Conservation (phyloP, 2,888 invertebrate species). For the Cantharis flavilabris region DNA sequence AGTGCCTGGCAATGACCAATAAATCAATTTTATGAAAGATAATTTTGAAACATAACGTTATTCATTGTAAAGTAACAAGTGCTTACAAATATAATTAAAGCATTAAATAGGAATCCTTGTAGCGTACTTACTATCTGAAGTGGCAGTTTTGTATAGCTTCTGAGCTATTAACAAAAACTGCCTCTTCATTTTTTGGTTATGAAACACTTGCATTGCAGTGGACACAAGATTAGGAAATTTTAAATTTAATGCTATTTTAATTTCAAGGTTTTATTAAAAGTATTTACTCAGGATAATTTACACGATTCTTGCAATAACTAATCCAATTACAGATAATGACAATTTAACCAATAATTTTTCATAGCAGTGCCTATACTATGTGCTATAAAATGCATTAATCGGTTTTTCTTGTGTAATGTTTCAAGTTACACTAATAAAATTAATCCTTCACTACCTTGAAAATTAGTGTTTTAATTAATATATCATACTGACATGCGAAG, state of each 20-base stretch:
- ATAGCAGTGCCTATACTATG: not conserved
- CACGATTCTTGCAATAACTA: not conserved
- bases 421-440: not conserved
- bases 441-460: not conserved
- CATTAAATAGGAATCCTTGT: not conserved
- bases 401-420: not conserved
- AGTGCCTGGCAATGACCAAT: not conserved
- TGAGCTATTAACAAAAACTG: not conserved
- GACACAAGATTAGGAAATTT: not conserved
- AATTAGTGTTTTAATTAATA: not conserved
- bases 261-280: not conserved
- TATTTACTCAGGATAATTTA: not conserved
- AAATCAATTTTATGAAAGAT: not conserved
- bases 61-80: not conserved
- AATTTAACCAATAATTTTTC: not conserved
- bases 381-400: not conserved
- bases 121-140: not conserved
- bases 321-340: not conserved
- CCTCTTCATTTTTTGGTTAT: not conserved
- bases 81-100: not conserved
- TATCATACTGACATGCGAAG: not conserved
- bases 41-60: not conserved
- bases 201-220: not conserved
- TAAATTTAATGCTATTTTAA: not conserved
- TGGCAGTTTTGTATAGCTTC: not conserved